Evolutionary conservation across 2,113 vertebrate species (phyloP), one percentile per base, ranked within the genome.

Genomic region (Zosterops borbonicus): DNA sequence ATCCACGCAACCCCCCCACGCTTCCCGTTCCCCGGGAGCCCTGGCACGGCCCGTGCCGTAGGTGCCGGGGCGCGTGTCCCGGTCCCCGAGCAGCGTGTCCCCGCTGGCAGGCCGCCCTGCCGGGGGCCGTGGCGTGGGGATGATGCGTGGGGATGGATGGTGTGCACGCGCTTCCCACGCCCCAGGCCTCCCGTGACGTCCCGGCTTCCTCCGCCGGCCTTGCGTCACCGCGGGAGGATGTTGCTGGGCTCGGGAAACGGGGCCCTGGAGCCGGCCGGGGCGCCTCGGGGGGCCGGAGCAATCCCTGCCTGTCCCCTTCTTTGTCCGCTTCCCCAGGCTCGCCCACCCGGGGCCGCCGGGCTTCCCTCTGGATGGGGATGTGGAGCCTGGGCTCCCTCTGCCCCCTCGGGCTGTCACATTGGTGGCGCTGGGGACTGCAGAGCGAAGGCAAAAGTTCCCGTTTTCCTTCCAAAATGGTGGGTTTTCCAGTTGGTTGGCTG

Each of bases 171-270:
- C 95, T 96, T 96, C 95, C 94, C 94, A 95, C 92, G 83, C 94
- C 93, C 96, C 96, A 35, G 83, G 67, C 91, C 93, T 22, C 83
- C 96, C 80, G 87, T 94, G 93, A 95, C 87, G 94, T 94, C 87
- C 95, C 81, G 50, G 94, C 84, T 96, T 96, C 95, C 95, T 96
- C 90, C 68, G 46, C 81, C n/a, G 52, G 88, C 90, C 64, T 58
- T 93, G 94, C 95, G 95, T 96, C 95, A 95, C 84, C 31, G 15
- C 65, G 50, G 92, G 95, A 95, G 95, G 95, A 95, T 95, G 92
- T 95, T 33, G 94, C 92, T 28, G 9, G 62, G 83, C 56, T 64
- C 39, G 17, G 85, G 85, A 82, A 95, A 28, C 27, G 37, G 71
- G 73, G 81, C 63, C 22, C 73, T 2, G 50, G 53, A 77, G 49